Evolutionary conservation across 2,888 invertebrate species (phyloP).

Genomic region (Lepidonotus clava): DNA sequence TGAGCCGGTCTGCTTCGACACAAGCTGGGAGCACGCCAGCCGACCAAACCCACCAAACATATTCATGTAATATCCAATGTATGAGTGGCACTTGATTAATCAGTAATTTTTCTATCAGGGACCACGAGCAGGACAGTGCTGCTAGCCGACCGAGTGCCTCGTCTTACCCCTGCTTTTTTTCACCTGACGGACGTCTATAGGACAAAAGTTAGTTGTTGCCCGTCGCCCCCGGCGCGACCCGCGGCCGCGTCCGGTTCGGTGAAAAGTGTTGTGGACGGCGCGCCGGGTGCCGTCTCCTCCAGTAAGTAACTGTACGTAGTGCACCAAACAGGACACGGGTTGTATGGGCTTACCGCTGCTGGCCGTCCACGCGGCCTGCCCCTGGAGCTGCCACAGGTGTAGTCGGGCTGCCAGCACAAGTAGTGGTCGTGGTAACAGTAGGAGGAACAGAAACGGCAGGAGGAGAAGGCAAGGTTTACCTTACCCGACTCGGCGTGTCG

Average conservation of each 20-base stretch:
- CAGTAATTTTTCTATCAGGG: too few species aligned
- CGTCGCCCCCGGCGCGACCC: not conserved
- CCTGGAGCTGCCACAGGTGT: not conserved
- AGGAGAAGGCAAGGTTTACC: not conserved
- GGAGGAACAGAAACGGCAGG: slow-evolving; percentile 9
- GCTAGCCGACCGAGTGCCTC: too few species aligned
- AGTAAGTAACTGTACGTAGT: not conserved
- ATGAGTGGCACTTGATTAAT: too few species aligned
- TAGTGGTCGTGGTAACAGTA: not conserved
- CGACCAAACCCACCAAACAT: too few species aligned
- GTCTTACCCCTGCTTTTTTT: too few species aligned
- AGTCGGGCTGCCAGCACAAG: not conserved
- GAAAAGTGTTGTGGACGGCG: too few species aligned
- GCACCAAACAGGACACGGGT: not conserved
- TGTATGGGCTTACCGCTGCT: slow-evolving; percentile 15
- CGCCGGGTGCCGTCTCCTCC: too few species aligned
- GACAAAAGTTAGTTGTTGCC: too few species aligned
- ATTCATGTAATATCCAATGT: too few species aligned
- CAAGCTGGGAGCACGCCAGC: not conserved
- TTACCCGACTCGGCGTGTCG: not conserved
- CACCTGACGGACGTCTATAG: too few species aligned
- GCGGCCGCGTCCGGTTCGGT: not conserved
- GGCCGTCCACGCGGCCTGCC: not conserved
- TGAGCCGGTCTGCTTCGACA: too few species aligned
- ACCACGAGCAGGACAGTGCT: too few species aligned